Conservation (phyloP, 2,113 vertebrate genomes). For the Aepyceros melampus region DNA sequence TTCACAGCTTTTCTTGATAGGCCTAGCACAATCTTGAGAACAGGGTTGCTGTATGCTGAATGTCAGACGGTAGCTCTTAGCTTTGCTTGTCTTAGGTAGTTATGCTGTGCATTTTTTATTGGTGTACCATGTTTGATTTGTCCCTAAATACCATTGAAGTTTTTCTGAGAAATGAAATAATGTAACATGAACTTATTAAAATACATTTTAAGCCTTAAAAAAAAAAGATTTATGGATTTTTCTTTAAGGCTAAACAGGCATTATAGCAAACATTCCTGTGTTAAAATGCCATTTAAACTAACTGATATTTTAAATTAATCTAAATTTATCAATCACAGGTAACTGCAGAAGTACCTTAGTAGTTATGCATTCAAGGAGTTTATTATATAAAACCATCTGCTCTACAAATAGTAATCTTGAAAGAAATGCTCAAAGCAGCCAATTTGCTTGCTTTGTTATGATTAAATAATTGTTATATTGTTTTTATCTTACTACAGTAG, state of each 20-base stretch:
- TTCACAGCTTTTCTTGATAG: no score
- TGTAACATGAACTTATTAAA: no score
- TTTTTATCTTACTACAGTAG: slow-evolving; percentile 15
- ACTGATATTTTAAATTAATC: background rate
- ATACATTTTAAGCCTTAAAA: no score
- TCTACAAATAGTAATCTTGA: background rate
- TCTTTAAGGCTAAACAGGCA: background rate
- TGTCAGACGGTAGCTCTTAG: no score
- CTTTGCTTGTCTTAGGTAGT: no score
- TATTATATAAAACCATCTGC: background rate
- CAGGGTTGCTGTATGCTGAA: no score
- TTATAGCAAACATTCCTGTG: background rate
- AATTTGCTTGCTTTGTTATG: background rate
- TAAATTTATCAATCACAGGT: background rate
- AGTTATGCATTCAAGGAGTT: background rate
- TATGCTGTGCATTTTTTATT: no score
- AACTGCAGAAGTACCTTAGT: background rate
- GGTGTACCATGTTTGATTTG: no score
- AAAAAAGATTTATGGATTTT: background rate
- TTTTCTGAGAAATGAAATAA: no score
- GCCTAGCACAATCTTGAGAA: no score
- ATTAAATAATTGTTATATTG: background rate
- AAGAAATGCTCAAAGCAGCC: background rate
- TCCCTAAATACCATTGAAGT: no score
- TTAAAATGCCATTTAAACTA: background rate